Conservation (phyloP, 2,113 vertebrate genomes). For the Ictidomys tridecemlineatus region DNA sequence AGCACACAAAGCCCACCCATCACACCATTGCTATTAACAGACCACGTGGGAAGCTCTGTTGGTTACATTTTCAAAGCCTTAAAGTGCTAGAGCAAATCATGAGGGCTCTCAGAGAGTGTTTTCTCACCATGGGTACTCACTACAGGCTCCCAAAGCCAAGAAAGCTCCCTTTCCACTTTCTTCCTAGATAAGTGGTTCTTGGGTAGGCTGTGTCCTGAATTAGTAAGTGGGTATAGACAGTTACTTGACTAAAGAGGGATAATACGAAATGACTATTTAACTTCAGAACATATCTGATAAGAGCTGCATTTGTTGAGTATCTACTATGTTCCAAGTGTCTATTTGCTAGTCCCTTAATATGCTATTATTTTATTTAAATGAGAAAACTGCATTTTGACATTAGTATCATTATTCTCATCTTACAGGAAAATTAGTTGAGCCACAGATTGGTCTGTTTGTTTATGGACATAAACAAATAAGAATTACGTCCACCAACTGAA, state of each 20-base stretch:
- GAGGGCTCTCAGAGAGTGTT: constrained; percentile 1
- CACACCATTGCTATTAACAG: not conserved
- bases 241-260: not conserved
- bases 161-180: not conserved
- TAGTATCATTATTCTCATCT: not conserved
- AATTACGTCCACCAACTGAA: not conserved
- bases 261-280: not conserved
- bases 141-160: not conserved
- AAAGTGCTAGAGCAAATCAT: constrained; percentile 17
- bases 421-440: not conserved
- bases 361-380: not conserved
- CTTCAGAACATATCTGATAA: not conserved
- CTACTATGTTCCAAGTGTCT: not conserved
- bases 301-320: not conserved
- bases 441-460: not conserved
- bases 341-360: not conserved
- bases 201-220: not conserved
- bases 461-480: not conserved
- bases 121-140: not conserved
- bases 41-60: constrained; percentile 19
- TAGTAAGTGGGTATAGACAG: not conserved
- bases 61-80: constrained; percentile 56
- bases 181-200: not conserved
- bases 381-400: not conserved
- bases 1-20: constrained; percentile 40